Evolutionary conservation across 2,113 vertebrate species (phyloP).

Genomic region (Stictonetta naevosa): DNA sequence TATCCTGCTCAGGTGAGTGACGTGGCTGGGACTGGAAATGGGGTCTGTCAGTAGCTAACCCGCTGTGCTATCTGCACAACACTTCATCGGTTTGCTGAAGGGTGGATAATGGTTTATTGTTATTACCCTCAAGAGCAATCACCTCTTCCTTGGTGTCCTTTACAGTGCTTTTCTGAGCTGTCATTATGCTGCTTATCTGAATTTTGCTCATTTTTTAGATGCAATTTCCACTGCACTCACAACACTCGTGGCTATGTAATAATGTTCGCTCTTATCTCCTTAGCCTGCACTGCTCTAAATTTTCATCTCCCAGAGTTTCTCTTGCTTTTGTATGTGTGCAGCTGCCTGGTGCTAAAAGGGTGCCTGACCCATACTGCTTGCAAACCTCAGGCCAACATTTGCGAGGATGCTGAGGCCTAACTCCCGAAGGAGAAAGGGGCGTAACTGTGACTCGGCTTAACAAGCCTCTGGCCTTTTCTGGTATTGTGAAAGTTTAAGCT

Average conservation of each 20-base stretch:
- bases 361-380: not conserved
- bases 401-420: not conserved
- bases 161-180: not conserved
- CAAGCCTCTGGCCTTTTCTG: not conserved
- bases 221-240: not conserved
- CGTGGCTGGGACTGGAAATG: not conserved
- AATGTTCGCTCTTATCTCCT: not conserved
- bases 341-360: not conserved
- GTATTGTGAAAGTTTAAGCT: not conserved
- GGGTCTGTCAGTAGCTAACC: not conserved
- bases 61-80: not conserved
- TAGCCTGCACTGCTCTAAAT: not conserved
- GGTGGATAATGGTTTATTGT: not conserved
- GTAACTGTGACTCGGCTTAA: not conserved
- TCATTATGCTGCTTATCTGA: not conserved
- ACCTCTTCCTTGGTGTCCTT: not conserved
- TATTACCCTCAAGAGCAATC: not conserved
- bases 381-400: not conserved
- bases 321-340: accelerated
- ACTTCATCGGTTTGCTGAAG: not conserved
- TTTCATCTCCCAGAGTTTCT: not conserved
- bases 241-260: not conserved
- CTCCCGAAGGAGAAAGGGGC: not conserved
- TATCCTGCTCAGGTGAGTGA: not conserved
- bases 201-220: accelerated